A percentile compares a stretch with the other conserved stretches of the same genome.
Conservation (phyloP, 2,113 vertebrate genomes). For the Tenrec ecaudatus region DNA sequence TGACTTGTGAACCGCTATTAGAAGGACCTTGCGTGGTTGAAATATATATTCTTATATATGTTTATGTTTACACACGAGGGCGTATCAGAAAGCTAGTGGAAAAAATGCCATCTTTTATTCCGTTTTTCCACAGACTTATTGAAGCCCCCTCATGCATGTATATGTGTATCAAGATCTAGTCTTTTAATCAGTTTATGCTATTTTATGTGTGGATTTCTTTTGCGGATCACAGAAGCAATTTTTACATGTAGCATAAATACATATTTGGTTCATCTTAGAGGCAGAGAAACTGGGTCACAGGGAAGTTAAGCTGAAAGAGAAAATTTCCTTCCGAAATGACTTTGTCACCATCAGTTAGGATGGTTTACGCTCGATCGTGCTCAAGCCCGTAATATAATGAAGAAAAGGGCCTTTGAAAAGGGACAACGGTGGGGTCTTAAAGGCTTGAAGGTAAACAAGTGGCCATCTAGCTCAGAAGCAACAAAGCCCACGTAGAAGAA, state of each 20-base stretch:
- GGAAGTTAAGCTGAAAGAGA: not conserved
- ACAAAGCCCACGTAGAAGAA: too few relatives aligned
- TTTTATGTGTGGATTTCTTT: not conserved
- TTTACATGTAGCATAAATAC: not conserved
- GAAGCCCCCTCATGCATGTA: too few relatives aligned
- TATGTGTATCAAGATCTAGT: too few relatives aligned
- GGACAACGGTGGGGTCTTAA: too few relatives aligned
- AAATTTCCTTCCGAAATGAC: not conserved
- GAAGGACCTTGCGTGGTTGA: not conserved
- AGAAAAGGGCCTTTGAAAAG: not conserved
- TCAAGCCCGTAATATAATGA: not conserved
- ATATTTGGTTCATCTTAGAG: not conserved
- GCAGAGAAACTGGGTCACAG: not conserved
- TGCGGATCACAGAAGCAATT: not conserved
- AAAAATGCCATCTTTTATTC: too few relatives aligned
- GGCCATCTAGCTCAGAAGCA: too few relatives aligned
- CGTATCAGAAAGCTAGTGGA: too few relatives aligned
- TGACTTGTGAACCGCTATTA: conserved; percentile 7
- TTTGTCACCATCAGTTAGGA: not conserved
- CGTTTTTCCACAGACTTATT: too few relatives aligned
- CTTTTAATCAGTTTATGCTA: too few relatives aligned
- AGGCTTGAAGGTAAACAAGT: too few relatives aligned
- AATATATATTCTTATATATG: not conserved
- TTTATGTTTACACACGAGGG: not conserved
- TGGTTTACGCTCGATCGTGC: not conserved